Base-by-base conservation (phyloP, 92 coral and sea anemone genomes). In the Muricea muricata region DNA sequence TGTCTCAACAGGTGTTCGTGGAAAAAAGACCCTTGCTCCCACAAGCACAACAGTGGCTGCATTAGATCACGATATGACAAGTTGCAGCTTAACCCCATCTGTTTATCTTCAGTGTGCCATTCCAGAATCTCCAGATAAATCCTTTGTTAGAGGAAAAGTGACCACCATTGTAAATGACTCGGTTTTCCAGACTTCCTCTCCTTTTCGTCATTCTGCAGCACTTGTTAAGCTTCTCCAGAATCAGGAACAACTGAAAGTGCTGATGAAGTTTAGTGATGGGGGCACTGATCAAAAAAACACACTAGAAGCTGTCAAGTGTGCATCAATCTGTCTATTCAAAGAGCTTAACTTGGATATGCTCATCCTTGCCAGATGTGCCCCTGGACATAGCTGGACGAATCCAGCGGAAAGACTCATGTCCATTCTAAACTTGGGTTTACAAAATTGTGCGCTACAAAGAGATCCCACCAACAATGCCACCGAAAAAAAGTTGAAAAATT, bases 81-180 rank as follows among this genome's bases (percentile, higher is more conserved):
- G n/a, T n/a, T n/a, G n/a, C n/a, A n/a, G n/a, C n/a, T n/a, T n/a
- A n/a, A n/a, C n/a, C n/a, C n/a, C n/a, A n/a, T n/a, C n/a, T n/a
- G n/a, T n/a, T n/a, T n/a, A n/a, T n/a, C n/a, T n/a, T 8, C 1
- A 88, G 61, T 50, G 88, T 10, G 65, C 79, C 31, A 84, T 91
- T 25, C 94, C 89, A 72, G 65, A 61, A 21, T 42, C 32, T 14
- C 75, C 81, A 33, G 85, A 88, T 32, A 85, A 86, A 28, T 88
- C 85, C 75, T 91, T 91, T 75, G 89, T 88, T 26, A 33, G 48
- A 13, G 88, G 94, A 32, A 83, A 88, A 46, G 88, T 81, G 7
- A 69, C 74, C 34, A 76, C 89, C 30, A 66, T 85, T 54, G 45
- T 86, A 20, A 90, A 86, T 12, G 90, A 90, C 45, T 54, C 60